Conservation (phyloP, 2,797 vertebrate species). For the Schizothorax lantsangensis region DNA sequence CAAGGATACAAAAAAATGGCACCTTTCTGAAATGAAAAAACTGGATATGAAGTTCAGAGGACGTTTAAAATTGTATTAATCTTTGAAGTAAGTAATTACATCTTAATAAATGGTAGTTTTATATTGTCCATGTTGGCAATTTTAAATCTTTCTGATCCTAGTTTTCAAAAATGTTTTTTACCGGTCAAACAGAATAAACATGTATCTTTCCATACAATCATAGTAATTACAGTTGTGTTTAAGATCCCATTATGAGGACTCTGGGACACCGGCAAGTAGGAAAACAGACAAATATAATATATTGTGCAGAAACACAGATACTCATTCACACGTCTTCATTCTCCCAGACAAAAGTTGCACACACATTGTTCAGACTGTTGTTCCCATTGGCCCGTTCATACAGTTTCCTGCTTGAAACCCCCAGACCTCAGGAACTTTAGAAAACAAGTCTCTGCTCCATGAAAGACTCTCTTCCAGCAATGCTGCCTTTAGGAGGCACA, state of each 20-base stretch:
- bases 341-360: slow-evolving; percentile 18
- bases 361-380: slow-evolving; percentile 20
- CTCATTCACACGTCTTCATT: slow-evolving; percentile 19
- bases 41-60: neutral
- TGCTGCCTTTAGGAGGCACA: slow-evolving; percentile 10
- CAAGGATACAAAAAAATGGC: slow-evolving; percentile 29
- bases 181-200: slow-evolving; percentile 21
- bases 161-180: slow-evolving; percentile 10
- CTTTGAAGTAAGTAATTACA: neutral
- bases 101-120: slow-evolving; percentile 10
- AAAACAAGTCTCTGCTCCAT: slow-evolving; percentile 43
- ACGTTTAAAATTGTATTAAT: neutral
- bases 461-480: neutral
- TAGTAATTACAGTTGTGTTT: slow-evolving; percentile 13
- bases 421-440: slow-evolving; percentile 33
- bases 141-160: neutral
- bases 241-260: slow-evolving; percentile 27
- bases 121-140: slow-evolving; percentile 27
- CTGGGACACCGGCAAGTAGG: slow-evolving; percentile 26
- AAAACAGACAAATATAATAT: slow-evolving; percentile 40
- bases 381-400: slow-evolving; percentile 48
- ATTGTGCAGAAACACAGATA: slow-evolving; percentile 33
- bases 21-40: slow-evolving; percentile 24
- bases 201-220: neutral
- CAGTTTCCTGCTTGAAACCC: neutral